Conservation (phyloP, 2,888 invertebrate species). For the Tipula helvola region DNA sequence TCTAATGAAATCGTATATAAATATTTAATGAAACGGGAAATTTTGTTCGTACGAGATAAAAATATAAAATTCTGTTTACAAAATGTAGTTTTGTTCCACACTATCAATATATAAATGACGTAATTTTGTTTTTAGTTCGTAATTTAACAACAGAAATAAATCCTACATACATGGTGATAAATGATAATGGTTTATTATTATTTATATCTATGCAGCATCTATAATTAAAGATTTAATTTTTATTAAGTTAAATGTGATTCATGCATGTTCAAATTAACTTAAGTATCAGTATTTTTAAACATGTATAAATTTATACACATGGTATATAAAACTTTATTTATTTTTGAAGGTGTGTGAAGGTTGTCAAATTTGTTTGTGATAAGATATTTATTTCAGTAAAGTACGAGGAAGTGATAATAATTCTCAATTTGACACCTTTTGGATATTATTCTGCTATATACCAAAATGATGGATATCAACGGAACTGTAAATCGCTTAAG, state of each 20-base stretch:
- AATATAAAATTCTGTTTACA: not conserved
- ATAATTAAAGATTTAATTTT: not conserved
- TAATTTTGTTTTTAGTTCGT: not conserved
- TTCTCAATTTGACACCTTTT: not conserved
- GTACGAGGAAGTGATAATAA: not conserved
- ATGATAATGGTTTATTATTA: not conserved
- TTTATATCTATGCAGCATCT: constrained; percentile 4
- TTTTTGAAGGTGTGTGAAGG: not conserved
- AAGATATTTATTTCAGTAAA: not conserved
- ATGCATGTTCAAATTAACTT: not conserved
- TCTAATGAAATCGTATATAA: not conserved
- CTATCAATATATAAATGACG: not conserved
- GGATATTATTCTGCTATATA: not conserved
- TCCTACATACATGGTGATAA: not conserved
- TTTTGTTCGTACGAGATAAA: not conserved
- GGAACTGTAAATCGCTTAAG: not conserved
- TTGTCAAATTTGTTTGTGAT: not conserved
- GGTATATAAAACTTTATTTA: not conserved
- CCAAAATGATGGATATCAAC: no score
- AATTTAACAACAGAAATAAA: not conserved
- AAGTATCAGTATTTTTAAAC: not conserved
- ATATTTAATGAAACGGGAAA: not conserved
- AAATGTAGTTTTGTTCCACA: not conserved
- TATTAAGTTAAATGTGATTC: not conserved
- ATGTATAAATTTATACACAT: not conserved